Base-by-base conservation (phyloP, 2,113 vertebrate genomes). In the Lepidothrix coronata region DNA sequence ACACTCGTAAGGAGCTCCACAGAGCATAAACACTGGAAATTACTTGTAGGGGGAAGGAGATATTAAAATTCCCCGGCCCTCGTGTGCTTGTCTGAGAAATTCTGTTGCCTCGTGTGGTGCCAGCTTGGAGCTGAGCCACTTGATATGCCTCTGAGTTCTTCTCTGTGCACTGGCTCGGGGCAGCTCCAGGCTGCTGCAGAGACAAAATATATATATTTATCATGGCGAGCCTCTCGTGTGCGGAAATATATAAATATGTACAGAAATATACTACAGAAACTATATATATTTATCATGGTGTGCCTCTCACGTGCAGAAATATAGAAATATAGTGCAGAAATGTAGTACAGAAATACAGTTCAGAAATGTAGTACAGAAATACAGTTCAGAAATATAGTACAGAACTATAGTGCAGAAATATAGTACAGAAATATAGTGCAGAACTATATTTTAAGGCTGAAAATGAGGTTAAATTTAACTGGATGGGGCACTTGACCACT, bases 1-100 rank as follows among this genome's bases (percentile, higher is more conserved):
- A 98, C 98, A 98, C 97, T 96, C 76, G 5, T 94, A 95, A 98
- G 97, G 96, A 97, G 94, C 96, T 98, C 97, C 85, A 14, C 89
- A 96, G 97, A 97, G 97, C 98, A 98, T 98, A 98, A 98, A 98
- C 97, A 97, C 85, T 97, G 97, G 94, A 98, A 98, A 98, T 98
- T 92, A 97, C 97, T 97, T 96, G 96, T 97, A 96, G 95, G 79
- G 79, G 91, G 95, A 97, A 97, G 97, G 91, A 97, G 98, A 96
- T 97, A 98, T 97, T 97, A 98, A 98, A 97, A 98, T 97, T 96
- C 93, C 94, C 95, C 73, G 78, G 95, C 93, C 80, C 94, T 88
- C 46, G 43, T 90, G 89, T 37, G 92, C 93, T 91, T 96, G 96
- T 95, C 94, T 96, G 96, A 95, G 96, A 96, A 91, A 96, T 93